A percentile compares a stretch with the other conserved stretches of the same genome.
Evolutionary conservation across 2,113 vertebrate genomes (phyloP).

Genomic region (Macaca fascicularis): T2T-MFA8v1.1 NC_088387.1:50532501-50533000

Average conservation of each 20-base stretch:
- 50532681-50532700: not conserved
- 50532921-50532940: not conserved
- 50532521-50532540: conserved; percentile 29
- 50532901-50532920: conserved; percentile 47
- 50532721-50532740: not conserved
- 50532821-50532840: not conserved
- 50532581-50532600: not conserved
- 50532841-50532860: not conserved
- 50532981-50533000: not conserved
- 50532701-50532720: not conserved
- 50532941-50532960: conserved; percentile 23
- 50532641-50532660: not conserved
- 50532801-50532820: not conserved
- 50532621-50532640: conserved; percentile 35
- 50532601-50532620: conserved; percentile 5
- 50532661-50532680: conserved; percentile 37
- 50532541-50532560: not conserved
- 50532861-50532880: not conserved
- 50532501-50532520: not conserved
- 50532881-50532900: not conserved
- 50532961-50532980: conserved; percentile 30
- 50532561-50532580: not conserved
- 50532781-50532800: not conserved
- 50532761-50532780: not conserved
- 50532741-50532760: conserved; percentile 4